Base-by-base conservation (phyloP, 1,140 invertebrate species). In the Penaeus japonicus region DNA sequence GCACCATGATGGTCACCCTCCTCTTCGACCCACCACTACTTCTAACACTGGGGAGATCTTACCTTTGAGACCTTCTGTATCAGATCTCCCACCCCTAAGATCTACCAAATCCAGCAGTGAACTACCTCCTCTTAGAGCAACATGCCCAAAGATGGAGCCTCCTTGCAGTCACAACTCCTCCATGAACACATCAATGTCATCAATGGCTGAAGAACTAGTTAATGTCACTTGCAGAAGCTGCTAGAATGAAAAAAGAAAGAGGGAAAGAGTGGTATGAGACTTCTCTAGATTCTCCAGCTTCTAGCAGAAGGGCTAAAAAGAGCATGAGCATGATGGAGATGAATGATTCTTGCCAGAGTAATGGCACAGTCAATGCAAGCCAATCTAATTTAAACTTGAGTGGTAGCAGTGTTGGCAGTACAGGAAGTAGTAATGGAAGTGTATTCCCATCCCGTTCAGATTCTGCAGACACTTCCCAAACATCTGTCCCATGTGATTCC, bases 231-330 rank as follows among this genome's bases (percentile, higher is more conserved):
- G 90, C 90, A 39, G 90, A 90, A 77, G 90, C 86, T n/a, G 90
- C 90, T 17, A 84, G 89, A 55, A 81, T 86, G 53, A 90, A 89
- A 59, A 92, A 92, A 78, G 90, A 91, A 47, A 86, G 91, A 89
- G 95, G 95, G 90, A 96, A 96, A 91, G 95, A 95, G 81, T 96
- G 95, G 95, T 95, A 95, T 91, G 96, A 96, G 92, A 96, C 95
- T 0, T 95, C 95, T 12, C 91, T 96, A 70, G 95, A 96, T 92
- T 94, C 94, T 0, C 94, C 93, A 39, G 75, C 91, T 3, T 84
- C 91, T n/a, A 81, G 87, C 30, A 53, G 90, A 20, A 78, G 90
- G 55, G 53, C 83, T 17, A 85, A 90, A 73, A 85, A 89, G 55
- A 89, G 65, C 59, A 84, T 59, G 77, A 87, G 80, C 73, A 87